Base-by-base conservation (phyloP, 2,797 vertebrate genomes). In the Clamator glandarius region DNA sequence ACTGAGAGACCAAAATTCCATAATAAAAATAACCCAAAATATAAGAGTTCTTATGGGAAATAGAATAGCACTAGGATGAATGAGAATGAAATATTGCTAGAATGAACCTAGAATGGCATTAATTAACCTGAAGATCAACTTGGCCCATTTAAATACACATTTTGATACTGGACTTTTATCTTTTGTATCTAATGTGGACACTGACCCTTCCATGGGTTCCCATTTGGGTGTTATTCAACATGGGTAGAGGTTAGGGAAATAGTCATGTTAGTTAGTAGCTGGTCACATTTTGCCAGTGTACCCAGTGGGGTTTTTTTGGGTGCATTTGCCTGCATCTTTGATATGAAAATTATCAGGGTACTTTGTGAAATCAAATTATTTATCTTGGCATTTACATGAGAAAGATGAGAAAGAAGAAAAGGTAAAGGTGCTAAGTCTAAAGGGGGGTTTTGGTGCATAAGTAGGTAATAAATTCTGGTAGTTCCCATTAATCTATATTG, bases 101-200 rank as follows among this genome's bases (percentile, higher is more conserved):
- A 89, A 78, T 89, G 93, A 94, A 87, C 57, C 25, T 84, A 88
- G 63, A 84, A 87, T 80, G 83, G 41, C 54, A 33, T 90, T 94
- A 96, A 93, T 96, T 94, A 97, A 94, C 77, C 67, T 88, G 90
- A 64, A 64, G 77, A 90, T 94, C 93, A 92, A 90, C 44, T 76
- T 70, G 84, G n/a, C 35, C 68, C 29, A 24, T 79, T 95, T 91
- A 88, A 95, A 86, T 90, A 51, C 39, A 78, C 29, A 31, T n/a
- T n/a, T n/a, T n/a, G n/a, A n/a, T 82, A 26, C 70, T 88, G 74
- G 77, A 87, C 59, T 91, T 57, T 64, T 52, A 74, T 90, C 39
- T 28, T 80, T 91, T 77, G 58, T 18, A 41, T 77, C 66, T 90
- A 59, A 36, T 1, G 3, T 28, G 74, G 52, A 91, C 58, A 78